Evolutionary conservation across 1,140 invertebrate genomes (phyloP).

Genomic region (Ips typographus): DNA sequence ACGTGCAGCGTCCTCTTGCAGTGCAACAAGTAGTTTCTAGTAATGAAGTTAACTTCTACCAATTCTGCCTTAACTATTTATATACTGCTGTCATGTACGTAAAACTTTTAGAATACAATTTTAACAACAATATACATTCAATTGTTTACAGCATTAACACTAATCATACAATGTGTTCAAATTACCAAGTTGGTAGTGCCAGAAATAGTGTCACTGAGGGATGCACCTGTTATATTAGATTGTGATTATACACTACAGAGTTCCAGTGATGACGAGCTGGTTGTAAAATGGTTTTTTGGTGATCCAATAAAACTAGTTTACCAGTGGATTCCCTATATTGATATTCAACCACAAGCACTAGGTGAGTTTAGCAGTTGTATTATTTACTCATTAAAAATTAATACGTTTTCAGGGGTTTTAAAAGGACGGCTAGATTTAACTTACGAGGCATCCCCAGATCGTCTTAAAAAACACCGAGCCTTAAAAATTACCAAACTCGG

Average conservation of each 20-base stretch:
- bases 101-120: too few relatives aligned
- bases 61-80: too few relatives aligned
- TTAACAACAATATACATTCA: too few relatives aligned
- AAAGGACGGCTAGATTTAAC: conserved; percentile 64
- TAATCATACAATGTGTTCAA: conserved; percentile 49
- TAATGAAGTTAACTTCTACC: background rate
- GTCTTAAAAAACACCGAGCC: conserved; percentile 63
- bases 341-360: conserved; percentile 61
- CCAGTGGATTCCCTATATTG: conserved; percentile 68
- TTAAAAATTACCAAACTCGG: conserved; percentile 67
- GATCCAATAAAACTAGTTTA: conserved; percentile 67
- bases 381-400: background rate
- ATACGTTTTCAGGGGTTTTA: conserved; percentile 51
- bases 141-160: too few relatives aligned
- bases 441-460: conserved; percentile 60
- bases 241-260: conserved; percentile 72
- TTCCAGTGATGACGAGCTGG: conserved; percentile 56
- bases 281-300: conserved; percentile 80
- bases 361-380: conserved; percentile 45
- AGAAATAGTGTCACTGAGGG: conserved; percentile 65
- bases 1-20: background rate
- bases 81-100: background rate
- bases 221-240: conserved; percentile 66
- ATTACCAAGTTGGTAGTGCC: conserved; percentile 71
- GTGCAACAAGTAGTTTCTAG: background rate